A percentile compares a stretch with the other conserved stretches of the same genome.
Evolutionary conservation across 2,888 invertebrate species (phyloP).

Genomic region (Chouioia cunea): DNA sequence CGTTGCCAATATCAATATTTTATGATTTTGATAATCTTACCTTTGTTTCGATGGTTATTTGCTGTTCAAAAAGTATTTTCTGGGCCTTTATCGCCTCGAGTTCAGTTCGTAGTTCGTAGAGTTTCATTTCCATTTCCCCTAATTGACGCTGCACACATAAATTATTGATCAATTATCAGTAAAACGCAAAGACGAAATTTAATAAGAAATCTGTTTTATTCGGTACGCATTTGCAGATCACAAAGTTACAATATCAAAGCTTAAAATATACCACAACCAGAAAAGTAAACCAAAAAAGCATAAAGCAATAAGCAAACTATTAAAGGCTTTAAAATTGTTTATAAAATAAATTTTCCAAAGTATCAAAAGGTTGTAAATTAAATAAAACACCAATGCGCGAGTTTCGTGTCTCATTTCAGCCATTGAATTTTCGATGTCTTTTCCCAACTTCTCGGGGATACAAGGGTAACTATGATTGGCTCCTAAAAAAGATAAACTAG

Average conservation of each 20-base stretch:
- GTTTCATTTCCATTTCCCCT: constrained; percentile 67
- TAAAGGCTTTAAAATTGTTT: constrained; percentile 8
- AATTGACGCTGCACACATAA: constrained; percentile 65
- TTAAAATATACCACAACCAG: constrained; percentile 37
- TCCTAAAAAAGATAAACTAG: constrained; percentile 59
- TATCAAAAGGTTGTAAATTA: background rate
- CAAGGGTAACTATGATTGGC: constrained; percentile 62
- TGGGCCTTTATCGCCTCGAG: constrained; percentile 64
- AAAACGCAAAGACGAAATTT: constrained; percentile 37
- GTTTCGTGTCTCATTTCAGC: too few relatives aligned
- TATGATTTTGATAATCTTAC: constrained; percentile 52
- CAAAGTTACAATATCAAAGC: constrained; percentile 41
- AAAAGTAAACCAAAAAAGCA: constrained; percentile 21
- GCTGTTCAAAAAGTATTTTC: constrained; percentile 62
- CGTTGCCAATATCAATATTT: too few relatives aligned
- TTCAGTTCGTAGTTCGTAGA: constrained; percentile 63
- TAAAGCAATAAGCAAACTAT: constrained; percentile 9
- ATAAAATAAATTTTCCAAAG: constrained; percentile 21
- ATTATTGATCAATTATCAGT: constrained; percentile 53
- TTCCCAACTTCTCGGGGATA: constrained; percentile 63
- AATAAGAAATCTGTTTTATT: constrained; percentile 54
- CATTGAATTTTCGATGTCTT: constrained; percentile 54
- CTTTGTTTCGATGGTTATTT: constrained; percentile 62
- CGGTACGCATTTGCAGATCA: constrained; percentile 43
- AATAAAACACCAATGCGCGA: too few relatives aligned